Evolutionary conservation across 2,797 vertebrate species (phyloP).

Genomic region (Coilia nasus): DNA sequence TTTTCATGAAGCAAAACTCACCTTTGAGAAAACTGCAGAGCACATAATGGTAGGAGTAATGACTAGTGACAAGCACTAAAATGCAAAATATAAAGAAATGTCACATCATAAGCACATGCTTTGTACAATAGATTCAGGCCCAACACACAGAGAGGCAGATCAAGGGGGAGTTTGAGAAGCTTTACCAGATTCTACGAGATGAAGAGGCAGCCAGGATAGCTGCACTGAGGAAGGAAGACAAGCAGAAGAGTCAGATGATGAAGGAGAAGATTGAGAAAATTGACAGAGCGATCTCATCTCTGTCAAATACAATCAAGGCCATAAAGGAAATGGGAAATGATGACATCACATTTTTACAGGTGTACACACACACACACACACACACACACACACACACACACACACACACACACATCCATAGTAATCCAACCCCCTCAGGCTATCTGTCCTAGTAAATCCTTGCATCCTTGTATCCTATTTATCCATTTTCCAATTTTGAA

Average conservation of each 20-base stretch:
- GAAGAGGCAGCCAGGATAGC: not conserved
- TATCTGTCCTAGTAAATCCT: too few species aligned
- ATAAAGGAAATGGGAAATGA: not conserved
- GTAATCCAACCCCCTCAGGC: too few species aligned
- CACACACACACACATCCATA: too few species aligned
- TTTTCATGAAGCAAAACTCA: too few species aligned
- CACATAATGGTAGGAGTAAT: too few species aligned
- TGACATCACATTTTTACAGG: not conserved
- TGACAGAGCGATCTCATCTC: not conserved
- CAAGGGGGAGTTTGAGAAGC: not conserved
- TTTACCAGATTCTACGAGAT: not conserved
- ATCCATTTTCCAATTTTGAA: too few species aligned
- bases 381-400: too few species aligned
- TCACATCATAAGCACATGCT: not conserved
- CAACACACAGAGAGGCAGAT: not conserved
- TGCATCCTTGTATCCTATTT: too few species aligned
- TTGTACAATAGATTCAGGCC: not conserved
- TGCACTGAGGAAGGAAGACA: not conserved
- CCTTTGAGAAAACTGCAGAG: too few species aligned
- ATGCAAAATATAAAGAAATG: not conserved
- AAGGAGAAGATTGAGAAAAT: not conserved
- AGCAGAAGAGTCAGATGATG: not conserved
- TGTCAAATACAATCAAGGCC: not conserved
- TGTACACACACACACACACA: not conserved
- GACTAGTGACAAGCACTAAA: not conserved